Evolutionary conservation across 2,797 vertebrate species (phyloP).

Genomic region (Hydrophis major): DNA sequence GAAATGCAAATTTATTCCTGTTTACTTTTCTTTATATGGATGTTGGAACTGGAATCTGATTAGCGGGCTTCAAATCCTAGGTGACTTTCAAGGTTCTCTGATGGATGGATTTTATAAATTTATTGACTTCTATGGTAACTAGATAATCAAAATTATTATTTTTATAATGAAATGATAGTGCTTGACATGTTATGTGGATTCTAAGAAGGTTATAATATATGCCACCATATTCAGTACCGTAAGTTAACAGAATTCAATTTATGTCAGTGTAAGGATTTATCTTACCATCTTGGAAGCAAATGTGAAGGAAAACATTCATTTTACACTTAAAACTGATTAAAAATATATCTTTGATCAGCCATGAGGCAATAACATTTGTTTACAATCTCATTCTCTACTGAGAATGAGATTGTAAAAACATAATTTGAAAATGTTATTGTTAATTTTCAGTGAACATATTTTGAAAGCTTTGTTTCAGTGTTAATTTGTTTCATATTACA

Average conservation of each 20-base stretch:
- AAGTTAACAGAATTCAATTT: not conserved
- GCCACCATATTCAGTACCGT: not conserved
- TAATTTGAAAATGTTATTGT: not conserved
- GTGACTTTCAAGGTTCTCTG: not conserved
- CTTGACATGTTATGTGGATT: not conserved
- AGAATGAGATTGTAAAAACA: not conserved
- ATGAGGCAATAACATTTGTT: not conserved
- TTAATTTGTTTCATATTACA: not conserved
- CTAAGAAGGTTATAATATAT: not conserved
- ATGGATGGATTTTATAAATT: not conserved
- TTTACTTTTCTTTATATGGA: not conserved
- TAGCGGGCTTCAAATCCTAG: not conserved
- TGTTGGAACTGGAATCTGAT: not conserved
- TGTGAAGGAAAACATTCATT: not conserved
- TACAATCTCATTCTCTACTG: not conserved
- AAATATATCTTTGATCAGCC: not conserved
- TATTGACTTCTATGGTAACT: not conserved
- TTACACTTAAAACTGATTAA: not conserved
- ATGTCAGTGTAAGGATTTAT: not conserved
- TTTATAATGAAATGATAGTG: not conserved
- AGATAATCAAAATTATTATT: not conserved
- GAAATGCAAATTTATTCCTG: not conserved
- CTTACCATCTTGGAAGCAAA: not conserved
- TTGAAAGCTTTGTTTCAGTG: not conserved
- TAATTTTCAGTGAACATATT: not conserved